Evolutionary conservation across 1,140 invertebrate genomes (phyloP).

Genomic region (Aradophagus sp.): DNA sequence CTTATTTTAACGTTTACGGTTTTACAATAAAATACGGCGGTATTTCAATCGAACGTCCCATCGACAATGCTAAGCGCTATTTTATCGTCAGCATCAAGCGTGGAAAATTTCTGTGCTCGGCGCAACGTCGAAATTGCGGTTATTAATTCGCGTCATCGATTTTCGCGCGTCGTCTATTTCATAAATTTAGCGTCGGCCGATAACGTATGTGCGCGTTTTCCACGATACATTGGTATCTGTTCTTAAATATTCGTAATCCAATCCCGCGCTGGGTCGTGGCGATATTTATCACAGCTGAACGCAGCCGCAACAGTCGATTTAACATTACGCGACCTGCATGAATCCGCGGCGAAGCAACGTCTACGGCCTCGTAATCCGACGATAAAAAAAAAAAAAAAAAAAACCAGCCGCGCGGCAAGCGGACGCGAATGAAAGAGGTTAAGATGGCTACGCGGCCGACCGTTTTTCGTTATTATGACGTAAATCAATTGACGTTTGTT

Average conservation of each 20-base stretch:
- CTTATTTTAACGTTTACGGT: too few relatives aligned
- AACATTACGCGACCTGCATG: slow-evolving; percentile 53
- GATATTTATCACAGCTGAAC: slow-evolving; percentile 43
- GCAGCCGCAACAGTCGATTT: slow-evolving; percentile 44
- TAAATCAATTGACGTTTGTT: slow-evolving; percentile 13
- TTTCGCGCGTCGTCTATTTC: slow-evolving; percentile 39
- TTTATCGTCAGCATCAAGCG: slow-evolving; percentile 7
- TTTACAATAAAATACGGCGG: too few relatives aligned
- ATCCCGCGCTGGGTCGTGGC: slow-evolving; percentile 21
- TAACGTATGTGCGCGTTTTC: slow-evolving; percentile 35
- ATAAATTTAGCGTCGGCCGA: slow-evolving; percentile 34
- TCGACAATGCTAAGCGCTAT: slow-evolving; percentile 16
- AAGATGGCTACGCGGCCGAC: too few relatives aligned
- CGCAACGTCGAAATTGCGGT: slow-evolving; percentile 17
- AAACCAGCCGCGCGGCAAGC: too few relatives aligned
- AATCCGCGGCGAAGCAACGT: slow-evolving; percentile 41
- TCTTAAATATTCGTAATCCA: slow-evolving; percentile 46
- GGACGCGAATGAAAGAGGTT: too few relatives aligned
- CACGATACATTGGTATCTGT: slow-evolving; percentile 24
- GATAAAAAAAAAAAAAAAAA: slow-evolving; percentile 20
- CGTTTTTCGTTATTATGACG: neutral
- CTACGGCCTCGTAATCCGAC: slow-evolving; percentile 37
- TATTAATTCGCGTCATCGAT: slow-evolving; percentile 41
- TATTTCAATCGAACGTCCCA: slow-evolving; percentile 13
- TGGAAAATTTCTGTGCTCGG: slow-evolving; percentile 20